Evolutionary conservation across 2,888 invertebrate species (phyloP), one percentile per base, ranked within the genome.

Genomic region (Thecophora atra): DNA sequence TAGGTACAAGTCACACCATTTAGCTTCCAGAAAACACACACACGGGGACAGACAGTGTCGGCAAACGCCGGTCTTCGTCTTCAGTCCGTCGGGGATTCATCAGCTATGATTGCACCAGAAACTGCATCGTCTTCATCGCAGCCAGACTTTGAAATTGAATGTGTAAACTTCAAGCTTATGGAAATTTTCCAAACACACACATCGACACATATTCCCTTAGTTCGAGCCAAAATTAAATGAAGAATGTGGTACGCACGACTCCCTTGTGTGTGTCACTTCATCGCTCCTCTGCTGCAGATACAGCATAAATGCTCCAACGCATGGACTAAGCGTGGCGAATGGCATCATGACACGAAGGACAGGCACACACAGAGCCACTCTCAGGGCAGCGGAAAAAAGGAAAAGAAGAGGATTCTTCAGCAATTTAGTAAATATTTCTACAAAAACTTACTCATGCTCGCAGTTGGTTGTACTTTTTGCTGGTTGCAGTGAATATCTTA

Each of bases 141-240:
- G 3, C 5, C 8, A 4, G 47, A 47, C 47, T 17, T n/a, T 26
- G 21, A 30, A 60, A 60, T 60, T 60, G 26, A 60, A 60, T 60
- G 60, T 60, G 30, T 60, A 60, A 60, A 30, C 30, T 30, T 60
- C 28, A 28, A 60, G 26, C 30, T 60, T 60, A 26, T 60, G 26
- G 28, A 60, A 60, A 60, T 60, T 60, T 15, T n/a, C n/a, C 28
- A 26, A 15, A 26, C 13, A 60, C 60, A 60, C 30, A 60, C 60
- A 26, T n/a, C 47, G 11, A 58, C 26, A 19, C 17, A 54, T 5
- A 54, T 24, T 21, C 54, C n/a, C 26, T 24, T 21, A 58, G 1
- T 58, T 28, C 17, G 26, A 37, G 7, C 37, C 11, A 11, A 37
- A 37, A 37, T 6, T 2, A 60, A 60, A 60, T 60, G 60, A 60